Evolutionary conservation across 2,113 vertebrate species (phyloP), one percentile per base, ranked within the genome.

Genomic region (Xyrauchen texanus): DNA sequence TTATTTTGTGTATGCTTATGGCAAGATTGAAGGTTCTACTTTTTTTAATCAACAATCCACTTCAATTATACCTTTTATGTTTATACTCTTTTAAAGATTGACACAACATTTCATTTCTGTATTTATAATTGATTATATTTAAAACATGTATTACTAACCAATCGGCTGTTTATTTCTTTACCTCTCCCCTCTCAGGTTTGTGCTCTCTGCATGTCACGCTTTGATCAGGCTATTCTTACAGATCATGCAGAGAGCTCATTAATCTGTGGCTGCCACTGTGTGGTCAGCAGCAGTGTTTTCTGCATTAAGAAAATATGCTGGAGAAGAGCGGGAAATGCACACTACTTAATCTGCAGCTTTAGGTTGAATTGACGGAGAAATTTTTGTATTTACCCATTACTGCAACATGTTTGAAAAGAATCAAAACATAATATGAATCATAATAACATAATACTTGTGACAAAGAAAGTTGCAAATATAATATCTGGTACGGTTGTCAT

Each of bases 151-250:
- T 75, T 52, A 81, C 34, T 62, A 57, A 67, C 68, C 78, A 62
- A 44, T 34, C 15, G 44, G 76, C 34, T 11, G 8, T 52, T 79
- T 76, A 49, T 76, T 82, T 80, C 45, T 34, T 15, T 4, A 46
- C 60, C n/a, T 55, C 34, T 67, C 52, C 8, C 68, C 60, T 80
- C 62, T 79, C 72, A 77, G 84, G 79, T 47, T 83, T 81, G 68
- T 53, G 70, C 61, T 74, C 79, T 58, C 15, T n/a, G 7, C 67
- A 65, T 84, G 76, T 78, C 80, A 76, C 72, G 82, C 53, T 83
- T 78, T 61, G 12, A 82, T 66, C 64, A 42, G 53, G 76, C 58
- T 47, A 58, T 34, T 34, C 21, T 34, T 34, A 34, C 21, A 34
- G 3, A 34, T 34, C 21, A 34, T 34, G 21, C 21, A 34, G 21